Evolutionary conservation across 2,113 vertebrate genomes (phyloP).

Genomic region (Ptilorrhoa leucosticta): DNA sequence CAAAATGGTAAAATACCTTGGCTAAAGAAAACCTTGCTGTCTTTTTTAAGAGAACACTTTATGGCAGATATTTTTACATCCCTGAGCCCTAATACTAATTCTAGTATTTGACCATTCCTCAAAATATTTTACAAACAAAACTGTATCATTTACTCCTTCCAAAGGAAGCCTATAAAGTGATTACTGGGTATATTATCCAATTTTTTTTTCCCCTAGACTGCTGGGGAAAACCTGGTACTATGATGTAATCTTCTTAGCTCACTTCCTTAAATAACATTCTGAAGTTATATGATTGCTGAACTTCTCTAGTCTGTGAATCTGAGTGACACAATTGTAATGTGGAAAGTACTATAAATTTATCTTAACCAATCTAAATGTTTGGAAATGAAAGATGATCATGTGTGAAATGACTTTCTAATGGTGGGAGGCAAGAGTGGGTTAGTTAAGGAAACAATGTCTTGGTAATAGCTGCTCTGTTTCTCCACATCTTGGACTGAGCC

Average conservation of each 20-base stretch:
- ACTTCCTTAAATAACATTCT: slow-evolving; percentile 66
- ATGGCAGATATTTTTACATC: not conserved
- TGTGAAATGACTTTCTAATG: not conserved
- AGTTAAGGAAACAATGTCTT: not conserved
- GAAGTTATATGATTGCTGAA: slow-evolving; percentile 44
- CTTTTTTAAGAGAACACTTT: not conserved
- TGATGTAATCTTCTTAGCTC: slow-evolving; percentile 58
- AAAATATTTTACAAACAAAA: slow-evolving; percentile 46
- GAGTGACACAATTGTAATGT: slow-evolving; percentile 4
- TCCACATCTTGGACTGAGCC: not conserved
- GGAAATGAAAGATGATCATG: not conserved
- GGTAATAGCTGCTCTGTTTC: slow-evolving; percentile 22
- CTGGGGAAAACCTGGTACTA: slow-evolving; percentile 52
- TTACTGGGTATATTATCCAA: slow-evolving; percentile 1
- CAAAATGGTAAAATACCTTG: not conserved
- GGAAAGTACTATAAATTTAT: not conserved
- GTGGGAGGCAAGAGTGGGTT: not conserved
- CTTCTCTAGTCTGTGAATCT: slow-evolving; percentile 23
- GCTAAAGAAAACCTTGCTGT: not conserved
- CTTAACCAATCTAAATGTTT: slow-evolving; percentile 16
- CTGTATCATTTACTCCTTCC: slow-evolving; percentile 28
- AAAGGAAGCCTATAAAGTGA: slow-evolving; percentile 20
- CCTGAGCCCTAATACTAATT: not conserved
- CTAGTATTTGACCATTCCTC: not conserved
- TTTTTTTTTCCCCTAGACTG: not conserved